Conservation (phyloP, 2,888 invertebrate species). For the Diaperis boleti region DNA sequence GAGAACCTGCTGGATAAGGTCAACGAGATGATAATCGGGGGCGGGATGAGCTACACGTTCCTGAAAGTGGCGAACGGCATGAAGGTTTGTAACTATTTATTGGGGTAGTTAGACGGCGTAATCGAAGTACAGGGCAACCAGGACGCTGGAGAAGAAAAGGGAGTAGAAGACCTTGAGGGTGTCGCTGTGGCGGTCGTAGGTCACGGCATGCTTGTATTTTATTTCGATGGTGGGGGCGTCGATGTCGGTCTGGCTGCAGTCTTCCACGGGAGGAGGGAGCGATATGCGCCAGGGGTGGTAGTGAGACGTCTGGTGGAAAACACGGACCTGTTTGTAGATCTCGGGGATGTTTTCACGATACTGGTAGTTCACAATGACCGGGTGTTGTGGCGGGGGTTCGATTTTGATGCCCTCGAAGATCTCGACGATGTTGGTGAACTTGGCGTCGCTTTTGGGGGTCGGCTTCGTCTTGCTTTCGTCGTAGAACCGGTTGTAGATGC, state of each 20-base stretch:
- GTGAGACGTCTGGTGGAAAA: background rate
- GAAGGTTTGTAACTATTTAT: constrained; percentile 72
- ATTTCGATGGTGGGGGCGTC: background rate
- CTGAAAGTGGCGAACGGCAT: constrained; percentile 91
- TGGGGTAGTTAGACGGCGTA: constrained; percentile 10
- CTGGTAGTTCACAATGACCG: background rate
- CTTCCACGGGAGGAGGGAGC: background rate
- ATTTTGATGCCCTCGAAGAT: constrained; percentile 24
- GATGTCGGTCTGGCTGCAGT: background rate
- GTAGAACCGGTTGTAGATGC: constrained; percentile 52
- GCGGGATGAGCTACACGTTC: constrained; percentile 99
- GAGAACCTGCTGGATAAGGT: constrained; percentile 98
- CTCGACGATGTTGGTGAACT: constrained; percentile 18
- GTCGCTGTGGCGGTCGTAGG: constrained; percentile 1
- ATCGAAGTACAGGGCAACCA: constrained; percentile 31
- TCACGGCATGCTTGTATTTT: no score
- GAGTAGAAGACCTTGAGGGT: constrained; percentile 33
- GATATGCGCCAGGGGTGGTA: background rate
- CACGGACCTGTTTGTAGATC: background rate
- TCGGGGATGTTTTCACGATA: background rate
- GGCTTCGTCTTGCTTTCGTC: constrained; percentile 41
- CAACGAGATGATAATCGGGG: constrained; percentile 99
- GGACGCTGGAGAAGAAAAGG: constrained; percentile 27
- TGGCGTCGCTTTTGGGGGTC: no score
- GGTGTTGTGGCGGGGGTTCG: background rate